These are phyloP conservation scores for Agriotes lineatus DNA, from an alignment of 2,888 invertebrate genomes.

Conservation along the genomic window DNA sequence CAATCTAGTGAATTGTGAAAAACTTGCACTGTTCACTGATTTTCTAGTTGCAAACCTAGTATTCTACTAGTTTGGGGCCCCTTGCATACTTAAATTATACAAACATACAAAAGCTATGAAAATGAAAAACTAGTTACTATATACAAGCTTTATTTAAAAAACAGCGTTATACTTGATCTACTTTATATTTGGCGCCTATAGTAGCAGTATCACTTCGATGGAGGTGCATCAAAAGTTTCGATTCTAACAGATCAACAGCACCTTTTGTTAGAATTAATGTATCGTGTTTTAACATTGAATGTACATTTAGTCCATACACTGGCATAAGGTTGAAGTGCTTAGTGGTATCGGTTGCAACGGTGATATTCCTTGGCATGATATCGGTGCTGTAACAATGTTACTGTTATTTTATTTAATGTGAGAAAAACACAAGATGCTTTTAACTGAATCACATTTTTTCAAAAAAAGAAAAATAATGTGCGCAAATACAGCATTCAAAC, in stretches of 20 bases:
- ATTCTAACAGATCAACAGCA: conserved; percentile 88
- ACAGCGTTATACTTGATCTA: conserved; percentile 25
- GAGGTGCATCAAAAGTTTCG: conserved; percentile 78
- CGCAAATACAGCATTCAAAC: no score
- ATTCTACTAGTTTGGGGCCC: no score
- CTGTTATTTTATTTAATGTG: no score
- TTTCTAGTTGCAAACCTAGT: no score
- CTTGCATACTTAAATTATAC: no score
- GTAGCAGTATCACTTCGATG: conserved; percentile 71
- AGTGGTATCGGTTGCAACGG: conserved; percentile 82
- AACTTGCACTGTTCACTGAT: no score
- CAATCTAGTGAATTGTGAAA: no score
- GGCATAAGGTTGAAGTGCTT: conserved; percentile 95
- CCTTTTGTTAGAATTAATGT: conserved; percentile 89
- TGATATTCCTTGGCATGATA: conserved; percentile 89
- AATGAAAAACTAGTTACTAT: no score
- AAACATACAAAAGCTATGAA: no score
- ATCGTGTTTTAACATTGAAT: conserved; percentile 96
- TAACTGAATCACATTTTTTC: no score
- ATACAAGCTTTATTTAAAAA: neutral
- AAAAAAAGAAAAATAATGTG: no score
- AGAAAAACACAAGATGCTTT: no score
- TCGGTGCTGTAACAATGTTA: conserved; percentile 82
- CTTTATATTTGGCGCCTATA: conserved; percentile 69
- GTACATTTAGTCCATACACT: conserved; percentile 94